These are phyloP conservation scores for Isurus oxyrinchus DNA, from an alignment of 2,113 vertebrate genomes.

Conservation along the genomic window DNA sequence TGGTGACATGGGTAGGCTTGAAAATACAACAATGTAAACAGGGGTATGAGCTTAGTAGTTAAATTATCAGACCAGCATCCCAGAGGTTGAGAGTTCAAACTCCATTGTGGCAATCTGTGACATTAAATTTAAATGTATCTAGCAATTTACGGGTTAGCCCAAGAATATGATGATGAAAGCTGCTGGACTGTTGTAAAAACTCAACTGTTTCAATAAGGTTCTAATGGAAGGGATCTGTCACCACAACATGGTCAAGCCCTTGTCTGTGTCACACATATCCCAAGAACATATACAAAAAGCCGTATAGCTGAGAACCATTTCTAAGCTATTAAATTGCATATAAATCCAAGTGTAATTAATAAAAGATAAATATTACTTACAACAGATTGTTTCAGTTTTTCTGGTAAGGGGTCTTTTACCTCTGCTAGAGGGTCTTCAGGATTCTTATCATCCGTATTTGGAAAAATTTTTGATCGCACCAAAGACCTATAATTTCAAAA, in stretches of 20 bases:
- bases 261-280: background rate
- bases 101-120: background rate
- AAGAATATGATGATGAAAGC: background rate
- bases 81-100: too few species aligned
- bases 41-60: background rate
- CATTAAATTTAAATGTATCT: background rate
- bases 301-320: background rate
- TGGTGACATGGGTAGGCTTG: background rate
- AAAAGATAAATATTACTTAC: constrained; percentile 61
- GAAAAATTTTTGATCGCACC: constrained; percentile 89
- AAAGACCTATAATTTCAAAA: constrained; percentile 64
- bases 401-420: constrained; percentile 91
- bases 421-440: constrained; percentile 92
- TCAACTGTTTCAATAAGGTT: background rate
- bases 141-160: background rate
- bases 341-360: background rate
- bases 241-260: background rate
- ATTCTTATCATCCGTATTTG: constrained; percentile 87
- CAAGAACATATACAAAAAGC: background rate
- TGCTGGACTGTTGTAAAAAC: background rate
- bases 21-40: background rate
- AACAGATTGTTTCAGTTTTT: constrained; percentile 90
- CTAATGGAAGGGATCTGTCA: background rate
- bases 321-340: background rate
- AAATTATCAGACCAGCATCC: background rate